Evolutionary conservation across 2,888 invertebrate genomes (phyloP), one percentile per base, ranked within the genome.

Genomic region (Ormyrus pomaceus): DNA sequence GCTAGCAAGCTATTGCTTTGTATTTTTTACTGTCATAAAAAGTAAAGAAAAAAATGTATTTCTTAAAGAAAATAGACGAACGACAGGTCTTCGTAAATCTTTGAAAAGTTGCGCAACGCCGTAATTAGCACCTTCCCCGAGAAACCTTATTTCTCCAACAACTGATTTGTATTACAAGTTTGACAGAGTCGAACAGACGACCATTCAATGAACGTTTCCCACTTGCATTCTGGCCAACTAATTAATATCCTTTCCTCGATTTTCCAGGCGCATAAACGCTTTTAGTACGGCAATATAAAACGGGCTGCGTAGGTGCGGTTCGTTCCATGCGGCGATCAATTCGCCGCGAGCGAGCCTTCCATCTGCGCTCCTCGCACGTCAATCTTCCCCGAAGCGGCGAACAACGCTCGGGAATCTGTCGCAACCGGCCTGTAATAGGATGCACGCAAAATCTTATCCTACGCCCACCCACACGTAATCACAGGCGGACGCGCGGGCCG

Each of bases 361-460:
- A 72, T 79, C 73, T 71, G 62, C 59, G n/a, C n/a, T 3, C 0
- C 64, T 8, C 51, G 45, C 9, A 10, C 68, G n/a, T 68, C 68
- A 61, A 61, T 75, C 51, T 19, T 5, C 51, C 8, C 19, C 9
- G 58, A 58, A 50, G 19, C 51, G 19, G 8, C 48, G 34, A 7
- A 19, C 64, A 6, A 34, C 10, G 45, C 34, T 10, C 9, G 48
- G 55, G n/a, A 58, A 79, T 74, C 69, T 79, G 74, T 70, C 79
- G 79, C 74, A 70, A 79, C 53, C 56, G 19, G 62, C 45, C 10
- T 34, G 34, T 53, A 64, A 76, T 61, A 61, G 45, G 51, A 66
- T 58, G 53, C 68, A 9, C 72, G 83, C 83, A 84, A 83, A 83
- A 83, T 81, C n/a, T 84, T 75, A 83, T 84, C 46, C 71, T 5